phyloP scores from a whole-genome alignment of 2,888 invertebrate genomes.

The Hypolimnas misippus region DNA sequence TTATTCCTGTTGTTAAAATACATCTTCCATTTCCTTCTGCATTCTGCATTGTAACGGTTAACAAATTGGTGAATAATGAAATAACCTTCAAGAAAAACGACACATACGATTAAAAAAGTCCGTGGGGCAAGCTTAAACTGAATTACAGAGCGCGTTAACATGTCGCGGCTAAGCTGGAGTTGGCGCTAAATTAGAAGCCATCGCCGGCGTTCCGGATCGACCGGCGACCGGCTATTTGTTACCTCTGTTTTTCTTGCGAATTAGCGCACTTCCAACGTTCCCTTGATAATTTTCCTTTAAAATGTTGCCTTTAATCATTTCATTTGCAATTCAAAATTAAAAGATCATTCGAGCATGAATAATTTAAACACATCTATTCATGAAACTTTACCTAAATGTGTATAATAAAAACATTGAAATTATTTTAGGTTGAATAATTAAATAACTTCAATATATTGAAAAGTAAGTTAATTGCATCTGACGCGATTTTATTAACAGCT shows the following conservation, averaged over 20 bases:
- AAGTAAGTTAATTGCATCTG: neutral
- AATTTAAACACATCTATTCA: neutral
- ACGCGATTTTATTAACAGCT: neutral
- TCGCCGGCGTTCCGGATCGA: slow-evolving; percentile 16
- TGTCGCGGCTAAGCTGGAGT: slow-evolving; percentile 45
- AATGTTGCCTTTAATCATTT: slow-evolving; percentile 15
- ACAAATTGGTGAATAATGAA: slow-evolving; percentile 12
- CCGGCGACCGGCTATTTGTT: slow-evolving; percentile 29
- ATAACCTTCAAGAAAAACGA: slow-evolving; percentile 18
- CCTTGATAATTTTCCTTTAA: slow-evolving; percentile 8
- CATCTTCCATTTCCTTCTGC: no score
- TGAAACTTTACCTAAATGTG: neutral
- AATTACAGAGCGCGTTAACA: slow-evolving; percentile 45
- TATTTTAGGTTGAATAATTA: neutral
- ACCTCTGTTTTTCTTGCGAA: slow-evolving; percentile 37
- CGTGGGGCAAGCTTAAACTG: slow-evolving; percentile 37
- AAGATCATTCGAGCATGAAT: slow-evolving; percentile 5
- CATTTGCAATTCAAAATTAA: slow-evolving; percentile 15
- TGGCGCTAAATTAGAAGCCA: slow-evolving; percentile 46
- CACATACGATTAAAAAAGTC: slow-evolving; percentile 28
- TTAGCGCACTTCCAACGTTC: slow-evolving; percentile 30
- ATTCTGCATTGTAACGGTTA: neutral
- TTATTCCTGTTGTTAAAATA: no score
- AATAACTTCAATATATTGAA: neutral
- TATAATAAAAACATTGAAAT: neutral